Evolutionary conservation across 2,888 invertebrate genomes (phyloP).

Genomic region (Zaprionus lineosus): DNA sequence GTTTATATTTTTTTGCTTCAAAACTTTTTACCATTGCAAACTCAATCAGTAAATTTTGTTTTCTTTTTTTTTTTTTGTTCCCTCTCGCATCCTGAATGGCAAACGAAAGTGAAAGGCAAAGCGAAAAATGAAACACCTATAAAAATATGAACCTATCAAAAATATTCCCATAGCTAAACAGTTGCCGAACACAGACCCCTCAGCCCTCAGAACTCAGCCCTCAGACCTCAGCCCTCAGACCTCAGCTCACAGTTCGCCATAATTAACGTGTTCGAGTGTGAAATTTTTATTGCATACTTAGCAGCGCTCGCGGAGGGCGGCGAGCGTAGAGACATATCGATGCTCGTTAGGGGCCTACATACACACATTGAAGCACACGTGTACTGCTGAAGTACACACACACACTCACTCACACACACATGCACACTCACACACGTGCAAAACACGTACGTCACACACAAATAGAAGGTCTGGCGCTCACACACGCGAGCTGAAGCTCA

Average conservation of each 20-base stretch:
- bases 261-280: slow-evolving; percentile 73
- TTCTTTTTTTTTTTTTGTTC: too few relatives aligned
- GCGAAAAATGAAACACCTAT: slow-evolving; percentile 2
- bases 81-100: too few relatives aligned
- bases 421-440: slow-evolving; percentile 7
- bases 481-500: slow-evolving; percentile 62
- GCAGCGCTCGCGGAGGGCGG: slow-evolving; percentile 24
- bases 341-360: slow-evolving; percentile 56
- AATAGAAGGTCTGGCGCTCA: slow-evolving; percentile 27
- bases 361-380: too few relatives aligned
- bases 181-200: too few relatives aligned
- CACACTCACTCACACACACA: slow-evolving; percentile 5
- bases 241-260: slow-evolving; percentile 16
- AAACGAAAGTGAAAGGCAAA: too few relatives aligned
- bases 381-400: slow-evolving; percentile 1
- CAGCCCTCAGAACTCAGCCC: too few relatives aligned
- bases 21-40: too few relatives aligned
- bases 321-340: slow-evolving; percentile 30
- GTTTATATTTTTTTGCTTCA: too few relatives aligned
- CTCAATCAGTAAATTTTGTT: too few relatives aligned
- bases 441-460: too few relatives aligned
- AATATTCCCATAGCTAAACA: slow-evolving; percentile 21
- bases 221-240: too few relatives aligned
- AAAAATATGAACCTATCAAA: slow-evolving; percentile 5
- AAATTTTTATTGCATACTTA: slow-evolving; percentile 75